Percentiles rank a stretch among this genome's conserved stretches.
These are phyloP conservation scores for Himantopus leucocephalus DNA, from an alignment of 2,113 vertebrate species.

Conservation along the genomic window DNA sequence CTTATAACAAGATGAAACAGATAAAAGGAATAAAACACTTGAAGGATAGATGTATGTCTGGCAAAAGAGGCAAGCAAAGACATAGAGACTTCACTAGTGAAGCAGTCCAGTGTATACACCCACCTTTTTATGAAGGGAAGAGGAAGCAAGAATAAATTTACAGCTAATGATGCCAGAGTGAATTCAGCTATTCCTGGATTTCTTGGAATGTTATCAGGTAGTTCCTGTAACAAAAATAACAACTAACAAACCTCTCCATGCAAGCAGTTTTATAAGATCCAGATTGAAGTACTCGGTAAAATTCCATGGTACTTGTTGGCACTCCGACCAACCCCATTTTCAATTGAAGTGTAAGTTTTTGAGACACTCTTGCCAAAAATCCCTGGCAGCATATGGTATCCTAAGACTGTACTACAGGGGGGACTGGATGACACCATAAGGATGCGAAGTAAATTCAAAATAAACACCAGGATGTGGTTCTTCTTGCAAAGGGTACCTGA, in stretches of 20 bases:
- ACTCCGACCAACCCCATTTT: fast-evolving
- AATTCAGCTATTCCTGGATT: neutral
- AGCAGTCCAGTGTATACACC: neutral
- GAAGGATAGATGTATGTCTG: neutral
- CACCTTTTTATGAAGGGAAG: neutral
- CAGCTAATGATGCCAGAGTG: neutral
- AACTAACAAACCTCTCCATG: neutral
- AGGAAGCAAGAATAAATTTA: neutral
- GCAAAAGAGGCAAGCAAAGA: neutral
- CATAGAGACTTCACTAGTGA: neutral
- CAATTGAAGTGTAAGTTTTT: neutral
- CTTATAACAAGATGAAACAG: neutral
- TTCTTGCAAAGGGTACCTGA: neutral
- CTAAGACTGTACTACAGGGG: fast-evolving
- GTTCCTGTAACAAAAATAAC: neutral
- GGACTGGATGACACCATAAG: neutral
- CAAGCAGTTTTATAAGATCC: neutral
- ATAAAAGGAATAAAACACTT: neutral
- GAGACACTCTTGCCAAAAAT: neutral
- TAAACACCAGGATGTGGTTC: neutral
- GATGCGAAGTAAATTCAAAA: neutral
- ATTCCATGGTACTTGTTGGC: neutral
- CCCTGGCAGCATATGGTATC: neutral
- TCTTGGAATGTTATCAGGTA: neutral
- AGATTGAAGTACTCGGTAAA: neutral